Conservation (phyloP, 2,888 invertebrate species). For the Schrankia costaestrigalis region DNA sequence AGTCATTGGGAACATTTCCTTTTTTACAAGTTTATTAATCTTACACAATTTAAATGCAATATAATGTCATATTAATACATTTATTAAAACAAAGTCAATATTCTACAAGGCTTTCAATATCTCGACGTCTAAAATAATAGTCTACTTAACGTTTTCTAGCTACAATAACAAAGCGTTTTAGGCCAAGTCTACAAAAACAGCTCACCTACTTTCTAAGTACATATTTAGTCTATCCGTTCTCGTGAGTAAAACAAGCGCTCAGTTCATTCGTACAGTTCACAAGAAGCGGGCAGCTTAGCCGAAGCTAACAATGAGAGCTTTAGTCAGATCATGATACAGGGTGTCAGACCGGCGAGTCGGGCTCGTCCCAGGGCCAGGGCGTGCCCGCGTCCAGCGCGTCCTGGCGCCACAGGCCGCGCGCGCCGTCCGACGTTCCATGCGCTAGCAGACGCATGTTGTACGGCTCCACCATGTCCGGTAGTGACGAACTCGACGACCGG, state of each 20-base stretch:
- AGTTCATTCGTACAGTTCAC: too few species aligned
- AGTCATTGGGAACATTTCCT: too few species aligned
- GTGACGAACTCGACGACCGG: slow-evolving; percentile 54
- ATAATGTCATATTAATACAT: too few species aligned
- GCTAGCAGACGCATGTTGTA: slow-evolving; percentile 70
- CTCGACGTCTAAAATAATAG: too few species aligned
- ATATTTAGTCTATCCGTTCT: too few species aligned
- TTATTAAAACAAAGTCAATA: too few species aligned
- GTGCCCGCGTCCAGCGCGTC: slow-evolving; percentile 71
- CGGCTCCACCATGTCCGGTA: slow-evolving; percentile 66
- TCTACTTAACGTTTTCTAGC: too few species aligned
- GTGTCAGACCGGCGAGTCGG: slow-evolving; percentile 71
- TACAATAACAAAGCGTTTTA: slow-evolving; percentile 18
- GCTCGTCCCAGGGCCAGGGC: slow-evolving; percentile 76
- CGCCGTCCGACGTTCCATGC: slow-evolving; percentile 52
- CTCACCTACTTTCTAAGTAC: slow-evolving; percentile 18
- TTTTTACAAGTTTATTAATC: too few species aligned
- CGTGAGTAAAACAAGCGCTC: too few species aligned
- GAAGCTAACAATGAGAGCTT: neutral
- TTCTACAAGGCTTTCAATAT: too few species aligned
- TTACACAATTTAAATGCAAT: too few species aligned
- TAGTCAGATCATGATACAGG: neutral
- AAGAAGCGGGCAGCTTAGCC: slow-evolving; percentile 3
- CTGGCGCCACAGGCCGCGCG: slow-evolving; percentile 71
- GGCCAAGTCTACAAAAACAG: slow-evolving; percentile 15